Evolutionary conservation across 2,888 invertebrate genomes (phyloP), one percentile per base, ranked within the genome.

Genomic region (Elegia similella): DNA sequence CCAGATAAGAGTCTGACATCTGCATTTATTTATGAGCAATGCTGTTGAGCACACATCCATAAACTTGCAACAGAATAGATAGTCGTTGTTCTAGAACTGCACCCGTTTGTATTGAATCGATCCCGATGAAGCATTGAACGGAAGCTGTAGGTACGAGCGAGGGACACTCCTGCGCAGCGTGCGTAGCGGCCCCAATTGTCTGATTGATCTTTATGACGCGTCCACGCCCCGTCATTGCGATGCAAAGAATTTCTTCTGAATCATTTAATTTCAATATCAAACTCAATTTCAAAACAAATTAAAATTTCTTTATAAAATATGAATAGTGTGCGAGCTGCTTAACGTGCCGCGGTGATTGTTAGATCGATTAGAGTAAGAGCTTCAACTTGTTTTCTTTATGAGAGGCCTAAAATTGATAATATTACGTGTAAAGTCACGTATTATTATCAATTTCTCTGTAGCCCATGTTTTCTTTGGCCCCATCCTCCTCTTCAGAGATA

Each of bases 101-200:
- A 58, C 57, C 54, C 60, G 56, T 17, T 60, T 60, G 59, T 55
- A 59, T 60, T 59, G 59, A 55, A 68, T 74, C 69, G 62, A 61
- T 65, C 68, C 69, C 64, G 61, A 65, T 59, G 59, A 66, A 68
- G 46, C 47, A 76, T 77, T 74, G 66, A 82, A 77, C 85, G 85
- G 84, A 82, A 80, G 78, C 81, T 69, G 59, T 52, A 55, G 59
- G 56, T 60, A 65, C 63, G 67, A 81, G 81, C 82, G 78, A 69
- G 80, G 83, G 86, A 74, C 88, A 87, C 88, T 89, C 88, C 89
- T 86, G 84, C 81, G 84, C 88, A 82, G 61, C 66, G 73, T 76
- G 82, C 87, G 86, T 86, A 75, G 80, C 88, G 89, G 79, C 84
- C 86, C 78, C 88, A 89, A 89, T 90, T 90, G 90, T 84, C 85